Conservation (phyloP, 2,797 vertebrate species). For the Sphaeramia orbicularis region DNA sequence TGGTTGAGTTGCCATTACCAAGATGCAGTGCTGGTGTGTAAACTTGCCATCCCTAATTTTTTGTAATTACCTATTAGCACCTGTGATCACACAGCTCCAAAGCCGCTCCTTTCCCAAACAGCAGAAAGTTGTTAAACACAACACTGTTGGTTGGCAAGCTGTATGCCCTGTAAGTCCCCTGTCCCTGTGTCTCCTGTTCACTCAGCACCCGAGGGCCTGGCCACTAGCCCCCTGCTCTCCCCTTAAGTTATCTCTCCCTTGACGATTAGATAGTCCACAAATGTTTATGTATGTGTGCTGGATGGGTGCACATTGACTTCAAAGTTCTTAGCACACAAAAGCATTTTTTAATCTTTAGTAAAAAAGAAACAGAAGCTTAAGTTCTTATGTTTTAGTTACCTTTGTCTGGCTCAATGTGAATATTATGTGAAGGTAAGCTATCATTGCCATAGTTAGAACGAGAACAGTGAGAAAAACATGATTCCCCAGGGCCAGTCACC, state of each 20-base stretch:
- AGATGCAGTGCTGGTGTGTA: conserved; percentile 31
- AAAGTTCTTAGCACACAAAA: too few relatives aligned
- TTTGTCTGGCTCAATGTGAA: background rate
- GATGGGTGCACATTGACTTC: conserved; percentile 17
- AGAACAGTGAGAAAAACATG: conserved; percentile 76
- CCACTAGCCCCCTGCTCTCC: conserved; percentile 48
- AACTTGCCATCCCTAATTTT: conserved; percentile 30
- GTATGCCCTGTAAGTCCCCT: conserved; percentile 1
- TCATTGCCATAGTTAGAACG: conserved; percentile 44
- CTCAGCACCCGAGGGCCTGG: conserved; percentile 66
- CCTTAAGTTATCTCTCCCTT: conserved; percentile 49
- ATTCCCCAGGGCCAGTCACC: conserved; percentile 59
- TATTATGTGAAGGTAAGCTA: conserved; percentile 35
- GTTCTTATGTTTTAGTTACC: conserved; percentile 1
- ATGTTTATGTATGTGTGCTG: conserved; percentile 14
- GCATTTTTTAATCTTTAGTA: too few relatives aligned
- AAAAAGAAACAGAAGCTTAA: too few relatives aligned
- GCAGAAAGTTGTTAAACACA: conserved; percentile 70
- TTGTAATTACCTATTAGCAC: conserved; percentile 62
- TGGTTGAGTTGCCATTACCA: conserved; percentile 4
- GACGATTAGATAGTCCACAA: conserved; percentile 33
- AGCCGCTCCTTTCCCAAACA: conserved; percentile 37
- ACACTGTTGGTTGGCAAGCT: conserved; percentile 72
- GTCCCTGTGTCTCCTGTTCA: conserved; percentile 64
- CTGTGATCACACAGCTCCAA: conserved; percentile 30